Evolutionary conservation across 2,113 vertebrate species (phyloP), one percentile per base, ranked within the genome.

Genomic region (Phocoena sinus): DNA sequence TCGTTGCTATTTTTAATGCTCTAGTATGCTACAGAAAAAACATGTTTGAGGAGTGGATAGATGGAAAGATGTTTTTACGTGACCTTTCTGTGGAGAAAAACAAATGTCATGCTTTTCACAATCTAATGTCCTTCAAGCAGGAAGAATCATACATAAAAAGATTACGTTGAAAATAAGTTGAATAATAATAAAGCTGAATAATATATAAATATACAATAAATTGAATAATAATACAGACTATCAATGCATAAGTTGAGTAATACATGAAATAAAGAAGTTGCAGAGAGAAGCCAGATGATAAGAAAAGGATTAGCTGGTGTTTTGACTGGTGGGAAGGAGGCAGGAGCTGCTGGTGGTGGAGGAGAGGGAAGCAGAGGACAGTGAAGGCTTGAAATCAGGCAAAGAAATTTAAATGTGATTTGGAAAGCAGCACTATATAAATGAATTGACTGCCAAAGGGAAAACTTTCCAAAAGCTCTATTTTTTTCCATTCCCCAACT

Each of bases 131-230:
- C 68, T 63, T 77, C 63, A 89, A 87, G n/a, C 33, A 80, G n/a
- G 56, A 96, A 97, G 74, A 86, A 95, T 85, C 81, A 90, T 86
- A 93, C n/a, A 83, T 89, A 68, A 95, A 97, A 97, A 74, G 80
- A 95, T 76, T 74, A 92, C 70, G 68, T 63, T 93, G 60, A 97
- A 95, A 96, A 93, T 77, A 94, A 94, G 76, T 4, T 67, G 63
- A 92, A 92, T 89, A 91, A 73, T 90, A 93, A 94, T 31, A 94
- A 95, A 89, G n/a, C 38, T 95, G 71, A 92, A 60, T 95, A 89
- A 97, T 60, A 68, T 65, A 95, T 88, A 95, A 89, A 94, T 71
- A 82, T 53, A 70, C 60, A 94, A 82, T 62, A 96, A 84, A 53
- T 83, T 84, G 60, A 95, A 91, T 88, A 87, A 90, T 80, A 94